A percentile compares a stretch with the other conserved stretches of the same genome.
phyloP scores from a whole-genome alignment of 2,888 invertebrate genomes.

The Rhamphomyia laevipes region DNA sequence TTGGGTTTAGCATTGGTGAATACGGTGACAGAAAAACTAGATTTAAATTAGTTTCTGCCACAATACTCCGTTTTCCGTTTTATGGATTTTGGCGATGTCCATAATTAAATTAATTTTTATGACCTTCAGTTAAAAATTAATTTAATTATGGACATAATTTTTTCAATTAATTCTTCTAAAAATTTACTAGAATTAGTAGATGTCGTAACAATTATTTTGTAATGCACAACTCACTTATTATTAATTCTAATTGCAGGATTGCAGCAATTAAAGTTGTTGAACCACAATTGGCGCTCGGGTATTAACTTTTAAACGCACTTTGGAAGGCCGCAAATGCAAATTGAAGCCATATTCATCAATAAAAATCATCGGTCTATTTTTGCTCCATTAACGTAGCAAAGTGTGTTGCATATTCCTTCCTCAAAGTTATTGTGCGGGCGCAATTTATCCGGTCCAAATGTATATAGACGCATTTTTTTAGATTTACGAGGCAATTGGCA shows the following conservation, averaged over 20 bases:
- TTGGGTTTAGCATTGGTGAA: background rate
- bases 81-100: background rate
- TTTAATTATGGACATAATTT: too few species aligned
- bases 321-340: background rate
- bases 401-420: too few species aligned
- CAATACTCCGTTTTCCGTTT: background rate
- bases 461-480: too few species aligned
- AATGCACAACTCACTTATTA: background rate
- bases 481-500: too few species aligned
- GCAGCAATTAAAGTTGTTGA: background rate
- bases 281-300: background rate
- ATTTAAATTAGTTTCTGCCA: background rate
- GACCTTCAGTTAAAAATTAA: too few species aligned
- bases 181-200: background rate
- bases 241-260: too few species aligned
- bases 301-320: background rate
- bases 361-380: background rate
- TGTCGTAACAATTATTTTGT: background rate
- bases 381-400: too few species aligned
- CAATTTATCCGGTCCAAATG: too few species aligned
- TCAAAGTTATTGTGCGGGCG: too few species aligned
- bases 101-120: background rate
- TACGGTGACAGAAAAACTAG: background rate
- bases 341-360: slow-evolving; percentile 3
- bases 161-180: background rate